These are phyloP conservation scores for Druceiella hillmani DNA, from an alignment of 2,888 invertebrate species.

Conservation along the genomic window DNA sequence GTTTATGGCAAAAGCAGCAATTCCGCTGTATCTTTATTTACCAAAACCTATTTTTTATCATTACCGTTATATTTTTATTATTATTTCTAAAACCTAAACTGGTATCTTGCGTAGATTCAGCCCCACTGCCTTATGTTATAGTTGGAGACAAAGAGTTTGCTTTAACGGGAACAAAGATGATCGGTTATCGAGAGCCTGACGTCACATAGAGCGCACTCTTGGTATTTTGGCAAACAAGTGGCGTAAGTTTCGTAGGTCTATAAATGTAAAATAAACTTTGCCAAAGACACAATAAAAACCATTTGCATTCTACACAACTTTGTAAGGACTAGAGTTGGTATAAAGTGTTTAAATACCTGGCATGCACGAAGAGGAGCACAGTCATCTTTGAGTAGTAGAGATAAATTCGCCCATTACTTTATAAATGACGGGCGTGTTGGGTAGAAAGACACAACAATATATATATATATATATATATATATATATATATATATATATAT, in stretches of 20 bases:
- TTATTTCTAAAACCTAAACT: too few relatives aligned
- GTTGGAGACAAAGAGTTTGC: too few relatives aligned
- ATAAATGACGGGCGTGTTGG: slow-evolving; percentile 22
- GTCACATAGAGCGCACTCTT: slow-evolving; percentile 17
- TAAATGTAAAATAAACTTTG: slow-evolving; percentile 7
- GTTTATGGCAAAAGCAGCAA: too few relatives aligned
- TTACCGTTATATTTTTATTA: too few relatives aligned
- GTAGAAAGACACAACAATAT: slow-evolving; percentile 25
- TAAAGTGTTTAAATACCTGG: slow-evolving; percentile 17
- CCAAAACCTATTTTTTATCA: too few relatives aligned
- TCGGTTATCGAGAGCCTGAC: too few relatives aligned
- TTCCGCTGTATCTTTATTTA: too few relatives aligned
- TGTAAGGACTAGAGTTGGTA: neutral
- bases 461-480: too few relatives aligned
- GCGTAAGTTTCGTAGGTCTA: slow-evolving; percentile 8
- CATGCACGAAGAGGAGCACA: slow-evolving; percentile 22
- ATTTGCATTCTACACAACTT: neutral
- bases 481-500: too few relatives aligned
- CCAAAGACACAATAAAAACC: slow-evolving; percentile 3
- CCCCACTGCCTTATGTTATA: too few relatives aligned
- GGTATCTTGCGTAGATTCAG: too few relatives aligned
- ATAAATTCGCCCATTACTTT: slow-evolving; percentile 25
- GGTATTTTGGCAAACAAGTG: slow-evolving; percentile 17
- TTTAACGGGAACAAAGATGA: too few relatives aligned
- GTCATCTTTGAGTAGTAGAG: slow-evolving; percentile 24